A percentile compares a stretch with the other conserved stretches of the same genome.
Evolutionary conservation across 2,797 vertebrate genomes (phyloP).

Genomic region (Phrynocephalus vlangalii): DNA sequence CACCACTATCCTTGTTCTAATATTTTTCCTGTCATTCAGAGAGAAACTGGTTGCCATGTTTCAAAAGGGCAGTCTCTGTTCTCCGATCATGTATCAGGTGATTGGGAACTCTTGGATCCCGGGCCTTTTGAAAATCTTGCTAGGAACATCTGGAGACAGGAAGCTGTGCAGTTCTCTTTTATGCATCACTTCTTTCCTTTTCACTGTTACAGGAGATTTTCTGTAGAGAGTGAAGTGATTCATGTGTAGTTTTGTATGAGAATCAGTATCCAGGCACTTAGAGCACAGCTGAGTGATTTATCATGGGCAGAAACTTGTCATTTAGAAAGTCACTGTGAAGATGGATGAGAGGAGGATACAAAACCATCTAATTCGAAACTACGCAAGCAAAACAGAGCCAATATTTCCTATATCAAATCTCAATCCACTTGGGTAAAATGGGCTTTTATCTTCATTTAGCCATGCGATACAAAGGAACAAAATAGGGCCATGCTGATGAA

Average conservation of each 20-base stretch:
- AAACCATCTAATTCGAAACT: constrained; percentile 28
- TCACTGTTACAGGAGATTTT: constrained; percentile 41
- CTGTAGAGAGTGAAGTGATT: not conserved
- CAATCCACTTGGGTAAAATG: not conserved
- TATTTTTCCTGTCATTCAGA: not conserved
- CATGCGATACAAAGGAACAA: not conserved
- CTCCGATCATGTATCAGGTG: not conserved
- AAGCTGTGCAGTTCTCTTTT: not conserved
- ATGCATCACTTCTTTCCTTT: not conserved
- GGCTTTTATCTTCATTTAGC: not conserved
- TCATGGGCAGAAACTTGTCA: constrained; percentile 11
- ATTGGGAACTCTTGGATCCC: not conserved
- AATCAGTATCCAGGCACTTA: constrained; percentile 9
- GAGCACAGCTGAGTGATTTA: constrained; percentile 19
- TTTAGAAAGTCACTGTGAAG: not conserved
- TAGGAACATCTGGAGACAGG: not conserved
- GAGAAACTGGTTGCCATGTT: not conserved
- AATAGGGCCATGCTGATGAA: not conserved
- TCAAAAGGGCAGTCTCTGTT: not conserved
- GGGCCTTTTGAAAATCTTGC: not conserved
- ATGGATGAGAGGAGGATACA: not conserved
- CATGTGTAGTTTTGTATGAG: constrained; percentile 29
- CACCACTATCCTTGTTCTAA: not conserved
- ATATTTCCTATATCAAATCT: not conserved
- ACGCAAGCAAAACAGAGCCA: constrained; percentile 32